Evolutionary conservation across 2,797 vertebrate species (phyloP).

Genomic region (Cyprinodon diabolis): DNA sequence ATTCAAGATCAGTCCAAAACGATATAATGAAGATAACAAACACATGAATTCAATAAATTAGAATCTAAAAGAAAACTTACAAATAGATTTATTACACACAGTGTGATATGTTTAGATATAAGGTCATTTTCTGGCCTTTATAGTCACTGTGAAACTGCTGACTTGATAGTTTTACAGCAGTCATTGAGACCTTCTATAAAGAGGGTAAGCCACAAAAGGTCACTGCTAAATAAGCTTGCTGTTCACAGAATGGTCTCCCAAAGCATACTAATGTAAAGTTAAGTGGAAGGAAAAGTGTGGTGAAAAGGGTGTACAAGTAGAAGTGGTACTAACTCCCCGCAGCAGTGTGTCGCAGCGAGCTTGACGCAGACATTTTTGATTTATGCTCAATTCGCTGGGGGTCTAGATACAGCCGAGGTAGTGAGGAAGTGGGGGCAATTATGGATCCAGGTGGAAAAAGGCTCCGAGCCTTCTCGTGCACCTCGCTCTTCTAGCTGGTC

Average conservation of each 20-base stretch:
- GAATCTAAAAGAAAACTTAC: background rate
- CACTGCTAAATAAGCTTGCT: background rate
- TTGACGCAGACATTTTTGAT: no score
- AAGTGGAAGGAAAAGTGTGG: background rate
- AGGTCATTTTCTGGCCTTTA: background rate
- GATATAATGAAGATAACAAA: constrained; percentile 8
- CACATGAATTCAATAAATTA: background rate
- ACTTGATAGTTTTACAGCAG: background rate
- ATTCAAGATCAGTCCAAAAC: constrained; percentile 18
- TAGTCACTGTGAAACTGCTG: background rate
- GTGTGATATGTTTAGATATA: constrained; percentile 1
- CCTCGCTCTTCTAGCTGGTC: no score
- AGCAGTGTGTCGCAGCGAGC: no score
- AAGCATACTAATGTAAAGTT: background rate
- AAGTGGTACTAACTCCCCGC: background rate
- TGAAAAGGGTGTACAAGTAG: background rate
- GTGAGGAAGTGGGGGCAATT: no score
- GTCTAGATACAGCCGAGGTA: no score
- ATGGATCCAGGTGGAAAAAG: no score
- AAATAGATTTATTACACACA: background rate
- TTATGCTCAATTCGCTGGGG: no score
- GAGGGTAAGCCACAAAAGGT: constrained; percentile 2
- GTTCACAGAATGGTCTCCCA: background rate
- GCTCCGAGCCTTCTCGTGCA: no score
- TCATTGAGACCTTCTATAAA: background rate